Evolutionary conservation across 2,113 vertebrate genomes (phyloP), one percentile per base, ranked within the genome.

Genomic region (Bubo bubo): DNA sequence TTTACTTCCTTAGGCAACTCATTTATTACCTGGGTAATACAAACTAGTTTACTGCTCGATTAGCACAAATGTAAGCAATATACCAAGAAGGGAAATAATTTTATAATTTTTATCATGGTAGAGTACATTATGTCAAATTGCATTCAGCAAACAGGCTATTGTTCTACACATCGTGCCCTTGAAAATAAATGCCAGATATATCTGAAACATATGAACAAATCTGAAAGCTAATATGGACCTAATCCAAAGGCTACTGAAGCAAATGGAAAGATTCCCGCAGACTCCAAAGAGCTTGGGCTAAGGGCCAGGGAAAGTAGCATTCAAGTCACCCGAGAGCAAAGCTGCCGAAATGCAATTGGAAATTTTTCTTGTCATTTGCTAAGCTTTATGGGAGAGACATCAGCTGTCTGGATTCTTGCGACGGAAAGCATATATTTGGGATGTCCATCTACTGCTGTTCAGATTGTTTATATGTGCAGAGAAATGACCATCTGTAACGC

Each of bases 211-310:
- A 62, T 43, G 95, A 97, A 80, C 79, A 75, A 80, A 64, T 84
- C 82, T 91, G 96, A 96, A 92, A 95, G 83, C 88, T 86, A 41
- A 80, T 64, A n/a, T 96, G 95, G 94, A 84, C 30, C 56, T 75
- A 62, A 56, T 95, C 94, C 96, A 96, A 71, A 64, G 60, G 79
- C 60, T 62, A 12, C 72, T 68, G 79, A 95, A 95, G 76, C 32
- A 86, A 93, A 72, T 85, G 83, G 86, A 93, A 88, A 37, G 52
- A 73, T 93, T 88, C 82, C 75, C 50, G 39, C 37, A 92, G 85
- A 55, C 41, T 92, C 60, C 75, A 81, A 6, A 9, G 64, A 86
- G 63, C 55, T 86, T 72, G 96, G 97, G 94, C 76, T 71, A 35
- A 30, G 32, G 30, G 94, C 90, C 95, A 86, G 45, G 4, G 41